Base-by-base conservation (phyloP, 2,888 invertebrate species). In the Acanthopleura granulata region DNA sequence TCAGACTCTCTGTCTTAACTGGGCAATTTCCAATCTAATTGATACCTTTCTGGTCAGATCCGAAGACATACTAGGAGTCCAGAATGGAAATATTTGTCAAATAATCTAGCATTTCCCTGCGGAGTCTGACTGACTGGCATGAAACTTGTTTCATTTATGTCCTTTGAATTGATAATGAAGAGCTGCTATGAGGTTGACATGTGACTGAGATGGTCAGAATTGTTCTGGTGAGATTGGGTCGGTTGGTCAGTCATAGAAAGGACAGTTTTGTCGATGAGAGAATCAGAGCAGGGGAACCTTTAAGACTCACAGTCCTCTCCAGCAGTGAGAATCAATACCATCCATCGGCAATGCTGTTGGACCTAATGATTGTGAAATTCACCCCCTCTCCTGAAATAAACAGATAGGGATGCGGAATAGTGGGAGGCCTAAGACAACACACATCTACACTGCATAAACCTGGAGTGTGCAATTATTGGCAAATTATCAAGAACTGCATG, bases 81-180 rank as follows among this genome's bases (percentile, higher is more conserved):
- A 57, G n/a, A 57, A 22, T 57, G 12, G 57, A 57, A 57, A 57
- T 57, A 57, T 57, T 57, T 57, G 57, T 57, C 57, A 57, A 57
- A 57, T 57, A 57, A 57, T 57, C n/a, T 57, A 12, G 57, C n/a
- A 57, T n/a, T 57, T 57, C 57, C 22, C 57, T 3, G 3, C 6
- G 57, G 57, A 57, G 57, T 57, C n/a, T 57, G 22, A 57, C n/a
- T 18, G 57, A 57, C 22, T 22, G 57, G 22, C 57, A 57, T 57
- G 57, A 12, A 12, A 3, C 57, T 22, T 57, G 57, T 57, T 57
- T 57, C 57, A 57, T n/a, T 57, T 22, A 57, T 57, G n/a, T 22
- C 57, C 57, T 57, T 57, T 57, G 57, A 57, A 57, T 57, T 57
- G n/a, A 1, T n/a, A 57, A 57, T 57, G 57, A 57, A 22, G 18